Evolutionary conservation across 1,140 invertebrate species (phyloP), one percentile per base, ranked within the genome.

Genomic region (Drosophila arawakana): DNA sequence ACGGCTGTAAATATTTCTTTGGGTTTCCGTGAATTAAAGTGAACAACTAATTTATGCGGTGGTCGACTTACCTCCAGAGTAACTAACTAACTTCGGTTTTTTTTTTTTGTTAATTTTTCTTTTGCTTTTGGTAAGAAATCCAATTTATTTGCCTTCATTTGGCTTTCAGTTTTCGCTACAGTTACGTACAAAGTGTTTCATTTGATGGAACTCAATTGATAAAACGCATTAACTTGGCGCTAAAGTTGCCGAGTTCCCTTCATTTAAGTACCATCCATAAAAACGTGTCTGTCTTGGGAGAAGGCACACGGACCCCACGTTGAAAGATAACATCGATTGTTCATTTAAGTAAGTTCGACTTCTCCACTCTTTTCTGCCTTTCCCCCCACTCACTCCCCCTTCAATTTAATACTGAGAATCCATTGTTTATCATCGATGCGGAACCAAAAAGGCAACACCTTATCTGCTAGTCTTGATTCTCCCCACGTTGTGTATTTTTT

Each of bases 181-280:
- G 18, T 47, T 37, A 37, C 47, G 67, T 73, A 69, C 73, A 88
- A 88, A 88, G 83, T 88, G 77, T 88, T 88, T 83, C 79, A 84
- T 89, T 84, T 89, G 84, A 88, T 88, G 84, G 74, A 88, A 83
- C 77, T 78, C 84, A 89, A 88, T 88, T 89, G 84, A 89, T 89
- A 89, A 89, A 89, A 84, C 78, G 81, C 84, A 89, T 89, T 89
- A 89, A 78, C 80, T 78, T 71, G 75, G 57, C 65, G 78, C 84
- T 78, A 77, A 88, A 80, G 73, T 88, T 89, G 67, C 76, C 44
- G 44, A 62, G 34, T 35, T 30, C 50, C 46, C 10, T 30, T 30
- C 52, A 46, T 63, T 47, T 76, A 76, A 73, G 59, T 76, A 66
- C 49, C 74, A 21, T 68, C 73, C 80, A 83, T 83, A 75, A 80